Percentiles rank a stretch among this genome's conserved stretches.
phyloP scores from a whole-genome alignment of 1,140 invertebrate species.

The Cryptotermes secundus region DNA sequence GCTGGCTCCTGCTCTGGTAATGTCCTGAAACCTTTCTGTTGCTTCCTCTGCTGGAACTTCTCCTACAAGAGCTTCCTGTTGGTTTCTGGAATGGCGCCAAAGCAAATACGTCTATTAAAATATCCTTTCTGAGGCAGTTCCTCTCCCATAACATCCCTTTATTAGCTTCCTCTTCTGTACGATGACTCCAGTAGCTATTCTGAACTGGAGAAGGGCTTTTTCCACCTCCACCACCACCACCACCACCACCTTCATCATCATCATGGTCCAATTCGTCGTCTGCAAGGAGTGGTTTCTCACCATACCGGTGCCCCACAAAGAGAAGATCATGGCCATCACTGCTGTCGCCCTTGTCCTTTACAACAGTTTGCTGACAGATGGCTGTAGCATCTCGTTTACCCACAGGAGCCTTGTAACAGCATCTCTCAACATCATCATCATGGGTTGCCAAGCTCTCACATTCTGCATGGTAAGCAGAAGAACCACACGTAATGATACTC shows the following conservation, averaged over 20 bases:
- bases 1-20: slow-evolving; percentile 39
- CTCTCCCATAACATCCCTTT: slow-evolving; percentile 2
- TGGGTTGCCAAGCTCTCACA: slow-evolving; percentile 67
- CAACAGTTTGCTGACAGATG: slow-evolving; percentile 35
- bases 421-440: slow-evolving; percentile 55
- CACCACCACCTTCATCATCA: slow-evolving; percentile 48
- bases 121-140: not conserved
- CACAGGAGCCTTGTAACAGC: slow-evolving; percentile 25
- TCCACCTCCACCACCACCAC: too few relatives aligned
- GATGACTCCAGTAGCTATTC: too few relatives aligned
- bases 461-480: slow-evolving; percentile 70
- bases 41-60: slow-evolving; percentile 26
- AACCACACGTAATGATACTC: slow-evolving; percentile 65
- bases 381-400: slow-evolving; percentile 28
- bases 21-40: slow-evolving; percentile 14
- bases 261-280: slow-evolving; percentile 77
- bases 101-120: slow-evolving; percentile 65
- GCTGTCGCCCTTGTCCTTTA: slow-evolving; percentile 29
- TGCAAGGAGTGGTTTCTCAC: slow-evolving; percentile 71
- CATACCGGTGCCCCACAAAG: slow-evolving; percentile 75
- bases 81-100: slow-evolving; percentile 69
- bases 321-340: slow-evolving; percentile 42
- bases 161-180: slow-evolving; percentile 36
- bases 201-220: slow-evolving; percentile 18
- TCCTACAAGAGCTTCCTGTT: slow-evolving; percentile 29